Percentiles rank a stretch among this genome's conserved stretches.
phyloP scores from a whole-genome alignment of 2,113 vertebrate species.

The Recurvirostra avosetta region DNA sequence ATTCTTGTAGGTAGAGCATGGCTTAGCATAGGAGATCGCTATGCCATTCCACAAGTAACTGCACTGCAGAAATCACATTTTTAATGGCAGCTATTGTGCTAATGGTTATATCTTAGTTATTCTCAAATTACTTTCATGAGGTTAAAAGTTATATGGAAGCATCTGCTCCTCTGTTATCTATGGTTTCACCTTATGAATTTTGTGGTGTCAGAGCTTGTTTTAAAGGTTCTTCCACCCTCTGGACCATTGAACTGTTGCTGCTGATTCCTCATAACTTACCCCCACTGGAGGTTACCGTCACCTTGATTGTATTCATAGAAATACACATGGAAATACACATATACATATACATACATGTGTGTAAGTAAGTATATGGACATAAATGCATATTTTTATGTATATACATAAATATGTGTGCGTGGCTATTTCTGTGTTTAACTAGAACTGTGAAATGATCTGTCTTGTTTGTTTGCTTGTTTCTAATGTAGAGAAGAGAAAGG shows the following conservation, averaged over 20 bases:
- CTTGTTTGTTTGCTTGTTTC: neutral
- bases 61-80: neutral
- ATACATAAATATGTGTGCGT: neutral
- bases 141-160: neutral
- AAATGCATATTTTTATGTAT: neutral
- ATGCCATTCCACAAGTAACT: neutral
- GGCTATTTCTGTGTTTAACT: neutral
- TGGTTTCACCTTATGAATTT: neutral
- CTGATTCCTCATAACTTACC: neutral
- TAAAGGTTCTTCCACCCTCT: neutral
- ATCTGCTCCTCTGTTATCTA: neutral
- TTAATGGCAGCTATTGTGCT: neutral
- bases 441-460: neutral
- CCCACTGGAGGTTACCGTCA: neutral
- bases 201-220: neutral
- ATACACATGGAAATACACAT: neutral
- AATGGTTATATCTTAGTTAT: neutral
- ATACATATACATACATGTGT: too few relatives aligned
- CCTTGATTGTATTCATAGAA: neutral
- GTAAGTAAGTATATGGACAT: neutral
- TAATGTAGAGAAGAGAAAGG: neutral
- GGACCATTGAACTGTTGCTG: neutral
- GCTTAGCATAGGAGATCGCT: neutral
- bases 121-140: neutral
- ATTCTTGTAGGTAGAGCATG: neutral